These are phyloP conservation scores for Eulemur macaco DNA, from an alignment of 2,113 vertebrate species.

Conservation along the genomic window DNA sequence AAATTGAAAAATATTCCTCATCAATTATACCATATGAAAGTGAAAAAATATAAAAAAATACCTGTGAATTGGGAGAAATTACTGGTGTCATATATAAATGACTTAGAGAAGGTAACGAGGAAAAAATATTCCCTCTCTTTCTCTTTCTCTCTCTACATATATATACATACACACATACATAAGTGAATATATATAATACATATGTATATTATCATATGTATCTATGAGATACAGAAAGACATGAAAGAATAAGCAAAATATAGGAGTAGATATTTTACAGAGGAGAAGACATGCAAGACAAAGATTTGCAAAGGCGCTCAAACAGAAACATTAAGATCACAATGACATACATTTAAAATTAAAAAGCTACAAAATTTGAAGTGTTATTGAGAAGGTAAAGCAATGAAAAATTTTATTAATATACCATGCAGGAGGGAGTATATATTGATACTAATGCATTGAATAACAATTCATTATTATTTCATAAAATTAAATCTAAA, in stretches of 20 bases:
- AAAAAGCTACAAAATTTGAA: not conserved
- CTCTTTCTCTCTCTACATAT: too few species aligned
- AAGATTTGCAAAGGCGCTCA: not conserved
- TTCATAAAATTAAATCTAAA: not conserved
- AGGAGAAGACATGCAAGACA: not conserved
- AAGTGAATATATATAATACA: not conserved
- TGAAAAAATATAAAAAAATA: not conserved
- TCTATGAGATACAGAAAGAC: not conserved
- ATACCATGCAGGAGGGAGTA: not conserved
- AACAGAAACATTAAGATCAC: not conserved
- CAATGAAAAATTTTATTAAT: not conserved
- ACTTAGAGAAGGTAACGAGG: not conserved
- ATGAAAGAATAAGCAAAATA: not conserved
- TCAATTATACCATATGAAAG: not conserved
- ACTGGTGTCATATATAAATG: not conserved
- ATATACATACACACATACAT: not conserved
- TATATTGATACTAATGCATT: not conserved
- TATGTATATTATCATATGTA: not conserved
- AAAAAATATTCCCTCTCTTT: not conserved
- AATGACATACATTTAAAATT: not conserved
- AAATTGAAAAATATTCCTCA: not conserved
- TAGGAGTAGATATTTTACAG: not conserved
- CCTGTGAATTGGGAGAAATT: not conserved
- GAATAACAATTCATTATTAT: not conserved
- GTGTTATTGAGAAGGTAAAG: not conserved